A percentile compares a stretch with the other conserved stretches of the same genome.
These are phyloP conservation scores for Andrena flavipes DNA, from an alignment of 2,888 invertebrate genomes.

Conservation along the genomic window DNA sequence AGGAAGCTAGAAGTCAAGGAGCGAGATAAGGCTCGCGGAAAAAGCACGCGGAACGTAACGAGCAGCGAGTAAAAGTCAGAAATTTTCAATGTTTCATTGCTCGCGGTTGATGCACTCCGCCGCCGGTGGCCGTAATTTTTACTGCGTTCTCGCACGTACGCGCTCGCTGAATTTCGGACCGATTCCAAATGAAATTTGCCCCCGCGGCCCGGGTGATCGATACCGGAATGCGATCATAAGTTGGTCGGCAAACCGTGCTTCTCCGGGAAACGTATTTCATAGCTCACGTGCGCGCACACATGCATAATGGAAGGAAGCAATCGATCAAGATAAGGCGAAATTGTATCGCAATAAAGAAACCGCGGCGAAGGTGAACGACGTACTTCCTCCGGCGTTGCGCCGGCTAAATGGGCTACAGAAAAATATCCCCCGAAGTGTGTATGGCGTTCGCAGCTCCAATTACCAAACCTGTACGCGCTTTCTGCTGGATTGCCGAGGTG, in stretches of 20 bases:
- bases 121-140: slow-evolving; percentile 11
- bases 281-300: slow-evolving; percentile 40
- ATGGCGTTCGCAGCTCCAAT: background rate
- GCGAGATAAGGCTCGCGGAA: background rate
- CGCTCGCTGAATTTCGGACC: slow-evolving; percentile 1
- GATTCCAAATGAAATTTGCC: slow-evolving; percentile 13
- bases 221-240: slow-evolving; percentile 39
- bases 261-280: slow-evolving; percentile 37
- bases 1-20: background rate
- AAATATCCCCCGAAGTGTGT: slow-evolving; percentile 10
- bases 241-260: slow-evolving; percentile 44
- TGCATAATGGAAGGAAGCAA: slow-evolving; percentile 54
- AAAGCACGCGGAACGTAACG: background rate
- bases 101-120: background rate
- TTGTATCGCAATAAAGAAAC: slow-evolving; percentile 57
- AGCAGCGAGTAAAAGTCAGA: background rate
- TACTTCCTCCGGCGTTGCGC: background rate
- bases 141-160: slow-evolving; percentile 7
- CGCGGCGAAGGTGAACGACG: slow-evolving; percentile 24
- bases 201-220: slow-evolving; percentile 16
- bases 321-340: slow-evolving; percentile 58
- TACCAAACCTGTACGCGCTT: background rate
- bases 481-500: background rate
- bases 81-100: slow-evolving; percentile 18
- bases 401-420: background rate